These are phyloP conservation scores for Pseudochirops cupreus DNA, from an alignment of 2,797 vertebrate genomes.

Conservation along the genomic window DNA sequence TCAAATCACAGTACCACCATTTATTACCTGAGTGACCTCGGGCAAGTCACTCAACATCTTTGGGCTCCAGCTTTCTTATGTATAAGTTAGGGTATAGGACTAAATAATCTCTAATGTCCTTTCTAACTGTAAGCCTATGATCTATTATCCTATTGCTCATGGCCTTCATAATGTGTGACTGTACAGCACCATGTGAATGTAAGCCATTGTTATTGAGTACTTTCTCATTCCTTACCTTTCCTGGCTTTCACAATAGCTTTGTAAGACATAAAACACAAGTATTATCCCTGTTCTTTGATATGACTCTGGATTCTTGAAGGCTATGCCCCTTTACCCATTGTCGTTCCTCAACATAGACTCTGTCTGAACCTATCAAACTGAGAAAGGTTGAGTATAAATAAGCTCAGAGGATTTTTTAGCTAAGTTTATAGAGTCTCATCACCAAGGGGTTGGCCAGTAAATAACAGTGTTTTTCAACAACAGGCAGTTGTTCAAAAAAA, in stretches of 20 bases:
- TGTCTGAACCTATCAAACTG: not conserved
- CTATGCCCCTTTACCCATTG: not conserved
- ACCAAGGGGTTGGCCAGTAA: not conserved
- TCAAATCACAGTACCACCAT: not conserved
- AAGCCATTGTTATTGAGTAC: not conserved
- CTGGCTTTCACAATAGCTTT: not conserved
- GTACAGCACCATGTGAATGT: not conserved
- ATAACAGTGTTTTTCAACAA: not conserved
- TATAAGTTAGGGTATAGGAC: not conserved
- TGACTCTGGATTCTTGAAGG: not conserved
- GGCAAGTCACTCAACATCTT: not conserved
- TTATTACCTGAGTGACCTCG: not conserved
- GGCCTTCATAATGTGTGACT: not conserved
- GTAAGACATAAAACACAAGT: not conserved
- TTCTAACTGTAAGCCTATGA: not conserved
- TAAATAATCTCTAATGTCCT: not conserved
- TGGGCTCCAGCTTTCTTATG: not conserved
- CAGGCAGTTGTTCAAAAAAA: not conserved
- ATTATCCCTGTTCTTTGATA: not conserved
- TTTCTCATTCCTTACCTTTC: not conserved
- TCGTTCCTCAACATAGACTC: not conserved
- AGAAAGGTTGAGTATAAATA: not conserved
- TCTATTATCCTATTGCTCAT: not conserved
- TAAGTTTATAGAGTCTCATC: not conserved
- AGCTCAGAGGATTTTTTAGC: not conserved